Percentiles rank a stretch among this genome's conserved stretches.
These are phyloP conservation scores for Pseudoips prasinana DNA, from an alignment of 2,888 invertebrate species.

Conservation along the genomic window DNA sequence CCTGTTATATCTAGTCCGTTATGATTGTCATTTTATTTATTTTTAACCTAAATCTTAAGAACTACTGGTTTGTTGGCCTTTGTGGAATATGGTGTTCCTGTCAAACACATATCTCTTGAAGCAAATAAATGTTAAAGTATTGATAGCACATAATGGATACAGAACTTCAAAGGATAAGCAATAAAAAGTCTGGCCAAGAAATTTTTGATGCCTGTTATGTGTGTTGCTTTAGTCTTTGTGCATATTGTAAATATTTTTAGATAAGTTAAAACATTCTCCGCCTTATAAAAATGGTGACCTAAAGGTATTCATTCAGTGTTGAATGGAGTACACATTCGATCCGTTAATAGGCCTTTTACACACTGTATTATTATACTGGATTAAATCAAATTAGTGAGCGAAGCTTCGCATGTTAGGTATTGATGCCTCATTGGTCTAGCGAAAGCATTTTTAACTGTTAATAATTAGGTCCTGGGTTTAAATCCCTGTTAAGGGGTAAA, in stretches of 20 bases:
- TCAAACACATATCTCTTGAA: constrained; percentile 59
- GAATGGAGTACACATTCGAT: constrained; percentile 31
- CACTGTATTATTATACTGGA: constrained; percentile 20
- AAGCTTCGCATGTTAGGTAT: too few relatives aligned
- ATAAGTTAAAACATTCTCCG: constrained; percentile 65
- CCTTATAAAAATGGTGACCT: constrained; percentile 70
- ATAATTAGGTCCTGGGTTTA: too few relatives aligned
- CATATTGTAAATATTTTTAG: constrained; percentile 74
- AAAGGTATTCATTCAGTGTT: constrained; percentile 43
- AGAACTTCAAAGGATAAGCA: constrained; percentile 49
- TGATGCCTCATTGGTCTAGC: too few relatives aligned
- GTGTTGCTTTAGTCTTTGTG: constrained; percentile 69
- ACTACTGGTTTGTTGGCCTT: constrained; percentile 34
- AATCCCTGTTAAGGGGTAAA: too few relatives aligned
- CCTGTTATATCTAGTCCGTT: constrained; percentile 68
- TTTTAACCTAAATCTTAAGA: constrained; percentile 45
- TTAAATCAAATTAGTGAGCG: too few relatives aligned
- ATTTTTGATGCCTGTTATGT: constrained; percentile 50
- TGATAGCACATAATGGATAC: constrained; percentile 41
- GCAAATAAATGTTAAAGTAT: constrained; percentile 49
- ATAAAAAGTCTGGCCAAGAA: constrained; percentile 53
- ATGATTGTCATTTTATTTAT: constrained; percentile 65
- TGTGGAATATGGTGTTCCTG: constrained; percentile 50
- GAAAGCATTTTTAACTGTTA: too few relatives aligned
- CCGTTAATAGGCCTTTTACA: constrained; percentile 27